Percentiles rank a stretch among this genome's conserved stretches.
phyloP scores from a whole-genome alignment of 2,888 invertebrate genomes.

The Leptopilina syphax region DNA sequence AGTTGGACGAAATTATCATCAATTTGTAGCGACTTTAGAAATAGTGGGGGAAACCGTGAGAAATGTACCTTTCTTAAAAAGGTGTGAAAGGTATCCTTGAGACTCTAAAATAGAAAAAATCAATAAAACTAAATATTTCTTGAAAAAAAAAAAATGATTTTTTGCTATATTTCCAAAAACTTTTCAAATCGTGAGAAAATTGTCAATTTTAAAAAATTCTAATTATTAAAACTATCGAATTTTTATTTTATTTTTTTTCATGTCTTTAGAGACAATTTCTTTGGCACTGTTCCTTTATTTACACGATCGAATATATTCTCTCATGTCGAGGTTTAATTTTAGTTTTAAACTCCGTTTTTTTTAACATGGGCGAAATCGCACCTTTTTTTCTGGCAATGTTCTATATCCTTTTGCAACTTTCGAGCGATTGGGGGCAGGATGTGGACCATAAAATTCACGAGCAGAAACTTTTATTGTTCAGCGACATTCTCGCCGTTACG shows the following conservation, averaged over 20 bases:
- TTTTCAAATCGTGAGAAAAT: background rate
- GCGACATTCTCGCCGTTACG: slow-evolving; percentile 61
- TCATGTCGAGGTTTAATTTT: no score
- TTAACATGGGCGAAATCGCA: slow-evolving; percentile 4
- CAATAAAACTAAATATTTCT: slow-evolving; percentile 9
- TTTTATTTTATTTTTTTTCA: no score
- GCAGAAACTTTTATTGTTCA: slow-evolving; percentile 63
- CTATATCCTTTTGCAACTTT: slow-evolving; percentile 33
- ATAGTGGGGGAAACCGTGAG: slow-evolving; percentile 31
- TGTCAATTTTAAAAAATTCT: no score
- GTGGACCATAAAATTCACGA: slow-evolving; percentile 62
- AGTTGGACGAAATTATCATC: slow-evolving; percentile 35
- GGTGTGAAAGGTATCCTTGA: slow-evolving; percentile 36
- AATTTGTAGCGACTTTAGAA: slow-evolving; percentile 32
- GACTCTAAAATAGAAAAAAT: slow-evolving; percentile 27
- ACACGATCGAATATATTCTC: no score
- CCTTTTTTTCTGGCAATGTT: background rate
- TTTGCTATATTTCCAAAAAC: background rate
- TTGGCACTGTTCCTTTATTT: no score
- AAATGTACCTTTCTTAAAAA: slow-evolving; percentile 28
- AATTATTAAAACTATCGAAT: no score
- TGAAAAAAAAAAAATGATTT: background rate
- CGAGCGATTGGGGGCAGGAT: slow-evolving; percentile 51
- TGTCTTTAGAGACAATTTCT: no score
- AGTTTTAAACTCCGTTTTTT: no score